Base-by-base conservation (phyloP, 1,140 invertebrate genomes). In the Hyles vespertilio region DNA sequence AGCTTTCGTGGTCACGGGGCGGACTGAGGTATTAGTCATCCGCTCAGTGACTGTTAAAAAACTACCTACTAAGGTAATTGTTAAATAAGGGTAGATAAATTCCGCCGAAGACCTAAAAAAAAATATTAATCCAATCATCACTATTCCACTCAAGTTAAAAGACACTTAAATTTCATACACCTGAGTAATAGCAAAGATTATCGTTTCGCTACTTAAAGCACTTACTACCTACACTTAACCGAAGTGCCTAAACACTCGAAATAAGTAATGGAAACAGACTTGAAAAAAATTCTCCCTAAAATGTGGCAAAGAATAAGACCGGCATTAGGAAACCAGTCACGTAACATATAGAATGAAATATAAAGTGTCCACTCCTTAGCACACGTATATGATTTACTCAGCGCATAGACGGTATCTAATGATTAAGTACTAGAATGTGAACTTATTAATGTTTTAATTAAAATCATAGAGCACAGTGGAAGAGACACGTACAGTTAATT, bases 391-490 rank as follows among this genome's bases (percentile, higher is more conserved):
- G 55, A 61, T 65, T 65, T 58, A 61, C 51, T 40, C 58, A 50
- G 59, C 43, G 32, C 58, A 56, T 59, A 63, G 53, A 58, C 56
- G 49, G 61, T 64, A 74, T 75, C 69, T 65, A 63, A 61, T 63
- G 61, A 71, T 70, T 73, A 69, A 70, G 56, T 71, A 71, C 69
- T 73, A 77, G 22, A 72, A 58, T 71, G 67, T 59, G 63, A 64
- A 72, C 65, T 74, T 77, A 72, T 77, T 74, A 22, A 22, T 22
- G 67, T 59, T 71, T 70, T 75, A 72, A 77, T 77, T 77, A 75
- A 22, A 77, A 66, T 71, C 63, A 40, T 5, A 40, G 36, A 40
- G 36, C 36, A 40, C 3, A 0, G 36, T 40, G 36, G 36, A 40
- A 40, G 4, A 40, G 36, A 40, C 5, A 40, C 8, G 36, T 40